These are phyloP conservation scores for Chaetorhynchus papuensis DNA, from an alignment of 2,113 vertebrate species.

Conservation along the genomic window DNA sequence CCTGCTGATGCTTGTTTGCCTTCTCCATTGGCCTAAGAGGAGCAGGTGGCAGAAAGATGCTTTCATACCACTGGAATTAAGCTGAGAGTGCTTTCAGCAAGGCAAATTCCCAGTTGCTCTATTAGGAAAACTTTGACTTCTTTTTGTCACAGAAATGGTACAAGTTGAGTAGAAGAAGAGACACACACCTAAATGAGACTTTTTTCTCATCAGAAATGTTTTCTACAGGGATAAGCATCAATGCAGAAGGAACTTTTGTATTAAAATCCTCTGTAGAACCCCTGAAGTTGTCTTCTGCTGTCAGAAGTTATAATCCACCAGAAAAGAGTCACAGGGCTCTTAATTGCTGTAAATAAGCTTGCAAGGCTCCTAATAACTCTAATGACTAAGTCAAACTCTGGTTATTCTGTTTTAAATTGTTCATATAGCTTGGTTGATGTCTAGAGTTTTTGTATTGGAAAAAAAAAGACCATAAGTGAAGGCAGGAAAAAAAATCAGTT, in stretches of 20 bases:
- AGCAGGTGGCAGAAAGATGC: background rate
- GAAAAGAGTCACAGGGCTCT: background rate
- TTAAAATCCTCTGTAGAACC: background rate
- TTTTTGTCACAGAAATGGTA: background rate
- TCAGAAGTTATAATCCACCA: background rate
- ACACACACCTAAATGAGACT: background rate
- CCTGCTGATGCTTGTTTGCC: background rate
- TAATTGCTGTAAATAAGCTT: conserved; percentile 21
- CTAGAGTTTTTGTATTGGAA: background rate
- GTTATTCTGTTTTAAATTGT: background rate
- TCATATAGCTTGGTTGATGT: background rate
- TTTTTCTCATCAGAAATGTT: background rate
- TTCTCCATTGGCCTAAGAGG: background rate
- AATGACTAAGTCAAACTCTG: background rate
- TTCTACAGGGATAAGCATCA: background rate
- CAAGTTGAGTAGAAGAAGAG: background rate
- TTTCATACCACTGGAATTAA: background rate
- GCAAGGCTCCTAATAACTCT: background rate
- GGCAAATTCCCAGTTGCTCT: background rate
- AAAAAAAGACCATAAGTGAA: background rate
- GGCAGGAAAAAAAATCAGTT: background rate
- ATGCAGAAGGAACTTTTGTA: background rate
- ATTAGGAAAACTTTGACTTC: background rate
- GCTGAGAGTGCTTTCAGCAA: background rate
- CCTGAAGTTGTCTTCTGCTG: background rate